Conservation (phyloP, 2,888 invertebrate genomes). For the Mythimna albipuncta region DNA sequence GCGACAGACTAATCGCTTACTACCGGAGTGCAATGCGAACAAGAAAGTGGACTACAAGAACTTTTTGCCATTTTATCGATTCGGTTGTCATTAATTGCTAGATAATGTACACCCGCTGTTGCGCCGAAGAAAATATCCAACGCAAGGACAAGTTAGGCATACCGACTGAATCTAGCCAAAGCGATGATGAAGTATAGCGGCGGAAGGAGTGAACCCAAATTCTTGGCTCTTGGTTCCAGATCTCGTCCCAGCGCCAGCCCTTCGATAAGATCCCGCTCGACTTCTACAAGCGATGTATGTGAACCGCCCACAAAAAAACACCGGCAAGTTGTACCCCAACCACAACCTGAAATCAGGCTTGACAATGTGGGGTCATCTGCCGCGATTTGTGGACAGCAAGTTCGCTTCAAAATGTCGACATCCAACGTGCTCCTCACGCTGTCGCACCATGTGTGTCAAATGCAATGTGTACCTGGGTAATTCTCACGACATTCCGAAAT, state of each 20-base stretch:
- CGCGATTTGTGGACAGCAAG: slow-evolving; percentile 47
- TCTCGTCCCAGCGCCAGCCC: slow-evolving; percentile 27
- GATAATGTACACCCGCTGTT: slow-evolving; percentile 52
- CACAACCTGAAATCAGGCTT: slow-evolving; percentile 42
- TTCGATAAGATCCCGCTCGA: slow-evolving; percentile 21
- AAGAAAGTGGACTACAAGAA: slow-evolving; percentile 48
- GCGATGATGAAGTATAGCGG: slow-evolving; percentile 44
- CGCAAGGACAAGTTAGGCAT: slow-evolving; percentile 54
- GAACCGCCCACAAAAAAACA: slow-evolving; percentile 44
- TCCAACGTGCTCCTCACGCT: slow-evolving; percentile 44
- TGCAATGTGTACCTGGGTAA: slow-evolving; percentile 13
- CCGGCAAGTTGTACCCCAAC: slow-evolving; percentile 44
- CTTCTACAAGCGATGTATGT: slow-evolving; percentile 14
- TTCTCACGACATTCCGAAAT: no score
- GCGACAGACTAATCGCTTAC: slow-evolving; percentile 67
- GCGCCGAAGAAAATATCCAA: slow-evolving; percentile 53
- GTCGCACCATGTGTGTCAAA: slow-evolving; percentile 53
- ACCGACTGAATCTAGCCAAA: slow-evolving; percentile 50
- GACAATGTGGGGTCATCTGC: slow-evolving; percentile 35
- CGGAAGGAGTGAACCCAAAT: slow-evolving; percentile 13
- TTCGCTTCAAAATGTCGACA: slow-evolving; percentile 53
- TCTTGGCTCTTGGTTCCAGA: slow-evolving; percentile 6
- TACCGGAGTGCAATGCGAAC: slow-evolving; percentile 64
- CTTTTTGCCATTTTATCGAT: slow-evolving; percentile 54
- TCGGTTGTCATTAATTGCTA: slow-evolving; percentile 57